These are phyloP conservation scores for Hapalemur alaotrensis DNA, from an alignment of 2,797 vertebrate genomes.

Conservation along the genomic window DNA sequence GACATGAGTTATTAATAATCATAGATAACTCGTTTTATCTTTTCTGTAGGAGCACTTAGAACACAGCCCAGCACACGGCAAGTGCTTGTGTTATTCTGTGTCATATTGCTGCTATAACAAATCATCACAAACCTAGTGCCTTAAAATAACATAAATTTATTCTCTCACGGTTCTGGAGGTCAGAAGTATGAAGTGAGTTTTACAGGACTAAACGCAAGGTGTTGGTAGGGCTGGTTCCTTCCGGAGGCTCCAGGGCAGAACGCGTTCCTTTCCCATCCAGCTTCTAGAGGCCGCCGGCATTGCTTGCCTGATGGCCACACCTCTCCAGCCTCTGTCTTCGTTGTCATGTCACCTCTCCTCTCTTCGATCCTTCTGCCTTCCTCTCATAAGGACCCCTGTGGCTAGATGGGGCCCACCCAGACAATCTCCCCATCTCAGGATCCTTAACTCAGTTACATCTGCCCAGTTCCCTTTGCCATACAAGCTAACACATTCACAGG, in stretches of 20 bases:
- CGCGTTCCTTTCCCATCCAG: not conserved
- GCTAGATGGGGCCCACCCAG: not conserved
- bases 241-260: not conserved
- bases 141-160: not conserved
- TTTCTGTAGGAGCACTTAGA: not conserved
- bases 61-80: not conserved
- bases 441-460: not conserved
- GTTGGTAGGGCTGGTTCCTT: not conserved
- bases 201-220: not conserved
- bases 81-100: not conserved
- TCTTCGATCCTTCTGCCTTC: not conserved
- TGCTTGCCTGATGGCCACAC: not conserved
- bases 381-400: not conserved
- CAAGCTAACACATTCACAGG: not conserved
- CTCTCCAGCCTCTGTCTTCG: not conserved
- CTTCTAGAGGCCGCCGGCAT: not conserved
- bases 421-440: not conserved
- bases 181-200: not conserved
- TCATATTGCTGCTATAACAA: not conserved
- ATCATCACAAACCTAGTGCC: not conserved
- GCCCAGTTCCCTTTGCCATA: not conserved
- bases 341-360: not conserved
- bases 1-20: not conserved
- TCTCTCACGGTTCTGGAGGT: not conserved
- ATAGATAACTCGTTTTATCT: not conserved